Base-by-base conservation (phyloP, 2,113 vertebrate genomes). In the Mesoclemmys tuberculata region DNA sequence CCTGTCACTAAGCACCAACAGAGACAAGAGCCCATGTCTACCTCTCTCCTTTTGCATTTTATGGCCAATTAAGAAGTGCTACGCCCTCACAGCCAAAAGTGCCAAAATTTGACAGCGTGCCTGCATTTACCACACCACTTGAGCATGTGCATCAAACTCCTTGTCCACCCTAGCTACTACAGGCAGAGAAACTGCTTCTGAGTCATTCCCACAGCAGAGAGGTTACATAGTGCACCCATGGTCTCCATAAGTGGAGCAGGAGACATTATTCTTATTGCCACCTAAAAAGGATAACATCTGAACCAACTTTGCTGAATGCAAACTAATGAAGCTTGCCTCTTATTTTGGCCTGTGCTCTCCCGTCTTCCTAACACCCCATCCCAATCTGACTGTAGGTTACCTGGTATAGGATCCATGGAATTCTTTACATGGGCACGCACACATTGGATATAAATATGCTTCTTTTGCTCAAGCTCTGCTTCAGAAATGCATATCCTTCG, bases 401-500 rank as follows among this genome's bases (percentile, higher is more conserved):
- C 97, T 97, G 97, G 85, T 78, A 88, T 58, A 86, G 94, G 55
- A 64, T 91, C 94, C 41, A 24, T 85, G 10, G 31, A 77, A 29
- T 77, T 91, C 95, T 89, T 61, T 89, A 94, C 31, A 49, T 74
- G 92, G 95, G 90, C 27, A 46, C 84, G 56, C 48, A 97, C 94
- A n/a, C 35, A 81, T 49, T 80, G 90, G 64, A 95, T 49, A 49
- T 74, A 98, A 90, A 90, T 44, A 16, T 92, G 35, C 90, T 97
- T 97, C 89, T 96, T 93, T 13, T 41, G 80, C 80, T 98, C 97
- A 80, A 96, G 94, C 51, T 98, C 94, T 13, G 3, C 87, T 48
- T 97, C 95, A 26, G 49, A 92, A 95, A 95, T 0, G 24, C 10
- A 81, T 1, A 2, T 75, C 13, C 7, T 1, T 29, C 75, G 87